These are phyloP conservation scores for Chinchilla lanigera DNA, from an alignment of 2,113 vertebrate species.

Conservation along the genomic window DNA sequence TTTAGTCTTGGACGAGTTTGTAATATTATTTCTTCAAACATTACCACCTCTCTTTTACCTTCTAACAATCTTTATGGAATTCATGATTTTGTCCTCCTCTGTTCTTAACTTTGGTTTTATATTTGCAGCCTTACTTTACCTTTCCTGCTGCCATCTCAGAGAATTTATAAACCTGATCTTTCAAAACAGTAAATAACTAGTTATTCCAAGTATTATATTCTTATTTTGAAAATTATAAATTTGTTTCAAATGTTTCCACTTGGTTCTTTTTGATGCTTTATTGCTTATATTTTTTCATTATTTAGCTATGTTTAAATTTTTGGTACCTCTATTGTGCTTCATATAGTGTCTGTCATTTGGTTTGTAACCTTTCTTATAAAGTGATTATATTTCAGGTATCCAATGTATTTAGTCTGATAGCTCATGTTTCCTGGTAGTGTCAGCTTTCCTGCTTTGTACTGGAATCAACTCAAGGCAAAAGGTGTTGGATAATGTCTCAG, in stretches of 20 bases:
- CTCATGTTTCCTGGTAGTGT: background rate
- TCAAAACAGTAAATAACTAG: background rate
- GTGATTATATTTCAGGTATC: background rate
- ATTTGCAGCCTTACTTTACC: slow-evolving; percentile 32
- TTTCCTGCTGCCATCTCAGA: background rate
- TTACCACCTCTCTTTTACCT: background rate
- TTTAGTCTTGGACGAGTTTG: background rate
- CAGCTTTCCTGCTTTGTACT: background rate
- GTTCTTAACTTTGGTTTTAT: background rate
- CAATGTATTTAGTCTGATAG: background rate
- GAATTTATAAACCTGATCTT: background rate
- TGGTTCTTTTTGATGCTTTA: background rate
- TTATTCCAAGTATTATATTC: background rate
- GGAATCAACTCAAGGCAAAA: slow-evolving; percentile 25
- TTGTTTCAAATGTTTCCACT: background rate
- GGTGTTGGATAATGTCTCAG: background rate
- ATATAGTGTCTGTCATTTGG: background rate
- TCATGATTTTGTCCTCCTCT: background rate
- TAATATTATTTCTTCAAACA: slow-evolving; percentile 6
- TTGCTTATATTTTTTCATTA: background rate
- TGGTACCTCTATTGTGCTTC: background rate
- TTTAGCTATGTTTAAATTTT: background rate
- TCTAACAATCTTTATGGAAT: background rate
- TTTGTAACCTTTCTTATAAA: background rate
- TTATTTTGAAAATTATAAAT: slow-evolving; percentile 45